Evolutionary conservation across 2,888 invertebrate species (phyloP), one percentile per base, ranked within the genome.

Genomic region (Hirtodrosophila cameraria): DNA sequence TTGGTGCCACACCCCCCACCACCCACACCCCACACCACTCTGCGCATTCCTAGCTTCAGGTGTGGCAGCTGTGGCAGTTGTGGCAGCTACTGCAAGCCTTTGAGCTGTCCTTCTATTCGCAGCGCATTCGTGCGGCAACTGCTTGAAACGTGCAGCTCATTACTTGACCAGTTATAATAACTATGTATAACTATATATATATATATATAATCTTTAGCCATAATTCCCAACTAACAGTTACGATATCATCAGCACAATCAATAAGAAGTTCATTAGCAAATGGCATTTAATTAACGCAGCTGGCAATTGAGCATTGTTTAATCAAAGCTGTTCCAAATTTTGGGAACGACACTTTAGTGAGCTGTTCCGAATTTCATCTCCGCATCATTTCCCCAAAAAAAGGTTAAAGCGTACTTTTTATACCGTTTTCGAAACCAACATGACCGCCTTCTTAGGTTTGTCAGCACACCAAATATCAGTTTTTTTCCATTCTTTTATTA

Each of bases 81-180:
- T 7, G 15, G 20, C 31, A 27, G 46, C 41, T 18, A 31, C 28
- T 58, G 64, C 46, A 57, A 12, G 27, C 52, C 45, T 54, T 69
- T 71, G 63, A 46, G 33, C 35, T 48, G 55, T 63, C 25, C 49
- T 60, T 27, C n/a, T n/a, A n/a, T n/a, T n/a, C n/a, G n/a, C 49
- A 28, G 16, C 49, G 75, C 87, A 85, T 78, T 70, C 80, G 80
- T 81, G 87, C 80, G 86, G 65, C 75, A 66, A 70, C 39, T 53
- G 52, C 60, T 58, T 9, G 15, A 58, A 55, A 76, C 78, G 78
- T 79, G 78, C 73, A 46, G 41, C 68, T 80, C 73, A 86, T 79
- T 86, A 65, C 61, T 62, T 60, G 74, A 60, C 68, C 81, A 50
- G 27, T 20, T 46, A 38, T 41, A 45, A 16, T 15, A 39, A 12